Evolutionary conservation across 2,888 invertebrate genomes (phyloP).

Genomic region (Rotaria socialis): DNA sequence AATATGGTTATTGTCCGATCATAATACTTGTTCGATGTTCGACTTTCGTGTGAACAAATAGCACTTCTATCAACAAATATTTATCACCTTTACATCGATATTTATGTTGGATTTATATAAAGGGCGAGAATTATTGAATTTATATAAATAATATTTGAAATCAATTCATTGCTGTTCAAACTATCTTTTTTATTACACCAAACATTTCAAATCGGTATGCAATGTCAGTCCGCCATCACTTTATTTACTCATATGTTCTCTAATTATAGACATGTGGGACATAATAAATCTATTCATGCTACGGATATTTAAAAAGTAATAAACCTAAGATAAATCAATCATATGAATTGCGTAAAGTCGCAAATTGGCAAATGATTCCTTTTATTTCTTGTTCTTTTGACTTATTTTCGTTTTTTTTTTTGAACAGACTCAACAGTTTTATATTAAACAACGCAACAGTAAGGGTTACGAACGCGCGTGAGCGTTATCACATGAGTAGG

Average conservation of each 20-base stretch:
- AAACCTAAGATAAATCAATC: background rate
- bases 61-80: background rate
- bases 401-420: background rate
- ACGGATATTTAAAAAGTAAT: background rate
- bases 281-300: background rate
- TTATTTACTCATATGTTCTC: background rate
- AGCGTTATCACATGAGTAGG: slow-evolving; percentile 10
- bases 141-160: background rate
- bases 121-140: background rate
- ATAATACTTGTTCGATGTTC: background rate
- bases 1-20: background rate
- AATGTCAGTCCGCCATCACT: background rate
- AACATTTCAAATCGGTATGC: background rate
- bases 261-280: background rate
- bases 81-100: background rate
- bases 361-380: background rate
- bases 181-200: background rate
- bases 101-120: background rate
- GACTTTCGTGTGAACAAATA: background rate
- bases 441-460: background rate
- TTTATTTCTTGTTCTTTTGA: background rate
- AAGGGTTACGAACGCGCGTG: slow-evolving; percentile 6
- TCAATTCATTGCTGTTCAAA: background rate
- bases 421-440: background rate
- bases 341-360: background rate